A percentile compares a stretch with the other conserved stretches of the same genome.
Conservation (phyloP, 1,140 invertebrate genomes). For the Tetranychus urticae region DNA sequence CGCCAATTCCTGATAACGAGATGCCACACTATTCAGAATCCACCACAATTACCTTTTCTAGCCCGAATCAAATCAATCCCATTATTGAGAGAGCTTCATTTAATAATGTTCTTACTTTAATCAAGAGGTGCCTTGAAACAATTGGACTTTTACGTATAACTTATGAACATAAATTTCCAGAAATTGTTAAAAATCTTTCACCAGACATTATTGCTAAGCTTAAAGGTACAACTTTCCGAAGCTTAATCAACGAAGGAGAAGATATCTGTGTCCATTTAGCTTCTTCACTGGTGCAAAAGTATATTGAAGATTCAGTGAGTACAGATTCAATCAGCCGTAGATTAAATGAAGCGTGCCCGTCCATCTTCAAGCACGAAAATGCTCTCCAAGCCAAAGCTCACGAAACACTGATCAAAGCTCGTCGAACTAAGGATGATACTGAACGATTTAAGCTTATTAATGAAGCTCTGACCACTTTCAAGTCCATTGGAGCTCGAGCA, state of each 20-base stretch:
- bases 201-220: conserved; percentile 37
- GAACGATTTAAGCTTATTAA: conserved; percentile 45
- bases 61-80: not conserved
- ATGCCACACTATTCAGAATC: not conserved
- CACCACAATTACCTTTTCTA: not conserved
- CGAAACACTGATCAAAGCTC: conserved; percentile 58
- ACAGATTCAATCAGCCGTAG: conserved; percentile 67
- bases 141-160: conserved; percentile 79
- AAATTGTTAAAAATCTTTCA: conserved; percentile 28
- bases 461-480: conserved; percentile 56
- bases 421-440: conserved; percentile 30
- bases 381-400: conserved; percentile 80
- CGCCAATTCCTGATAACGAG: conserved; percentile 12
- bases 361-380: conserved; percentile 80
- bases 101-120: conserved; percentile 44
- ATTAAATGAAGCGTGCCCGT: conserved; percentile 74
- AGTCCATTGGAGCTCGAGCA: conserved; percentile 48
- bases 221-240: conserved; percentile 38
- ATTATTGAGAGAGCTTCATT: conserved; percentile 39
- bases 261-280: conserved; percentile 33
- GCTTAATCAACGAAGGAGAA: conserved; percentile 55
- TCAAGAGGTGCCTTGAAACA: conserved; percentile 61
- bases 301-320: conserved; percentile 78
- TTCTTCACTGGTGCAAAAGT: conserved; percentile 30
- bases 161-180: conserved; percentile 72